Evolutionary conservation across 2,888 invertebrate species (phyloP), one percentile per base, ranked within the genome.

Genomic region (Chrysina gloriosa): DNA sequence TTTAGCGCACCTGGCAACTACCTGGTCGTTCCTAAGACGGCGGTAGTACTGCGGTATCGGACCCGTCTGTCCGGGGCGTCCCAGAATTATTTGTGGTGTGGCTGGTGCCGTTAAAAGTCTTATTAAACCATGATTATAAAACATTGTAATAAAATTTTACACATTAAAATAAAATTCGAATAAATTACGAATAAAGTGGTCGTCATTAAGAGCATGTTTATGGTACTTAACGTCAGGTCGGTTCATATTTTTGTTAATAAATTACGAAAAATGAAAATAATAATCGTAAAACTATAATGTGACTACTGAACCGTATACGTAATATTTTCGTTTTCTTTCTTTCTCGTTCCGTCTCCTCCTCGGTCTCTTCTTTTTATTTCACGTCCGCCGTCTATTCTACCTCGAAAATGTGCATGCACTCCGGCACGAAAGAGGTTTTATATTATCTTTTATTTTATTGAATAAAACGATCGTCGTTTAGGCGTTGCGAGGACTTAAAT

Each of bases 91-190:
- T 81, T 81, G 80, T 81, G 79, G 80, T 77, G 80, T 79, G 78
- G 80, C 78, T 78, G 77, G 72, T 71, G 74, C 78, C 79, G 80
- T 81, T 81, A 82, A 82, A 78, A 79, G 78, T 77, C 82, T 83
- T 83, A 84, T 84, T 84, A 84, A 83, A 82, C 78, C 80, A 81
- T 82, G 82, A 84, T 84, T 84, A 83, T 83, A 83, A 83, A 83
- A 84, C 82, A 83, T 83, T 82, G 83, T 82, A 82, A 84, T 83
- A 84, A 84, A 84, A 83, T 82, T 83, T 83, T 79, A 81, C 82
- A 79, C 82, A 84, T 84, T 84, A 84, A 84, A 84, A 84, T 84
- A 83, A 84, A 84, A 83, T 82, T 82, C 83, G 78, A 78, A 84
- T 84, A 84, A 84, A 84, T 84, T 83, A 82, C 75, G 79, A 81